phyloP scores from a whole-genome alignment of 2,113 vertebrate species.

The Hippoglossus stenolepis region DNA sequence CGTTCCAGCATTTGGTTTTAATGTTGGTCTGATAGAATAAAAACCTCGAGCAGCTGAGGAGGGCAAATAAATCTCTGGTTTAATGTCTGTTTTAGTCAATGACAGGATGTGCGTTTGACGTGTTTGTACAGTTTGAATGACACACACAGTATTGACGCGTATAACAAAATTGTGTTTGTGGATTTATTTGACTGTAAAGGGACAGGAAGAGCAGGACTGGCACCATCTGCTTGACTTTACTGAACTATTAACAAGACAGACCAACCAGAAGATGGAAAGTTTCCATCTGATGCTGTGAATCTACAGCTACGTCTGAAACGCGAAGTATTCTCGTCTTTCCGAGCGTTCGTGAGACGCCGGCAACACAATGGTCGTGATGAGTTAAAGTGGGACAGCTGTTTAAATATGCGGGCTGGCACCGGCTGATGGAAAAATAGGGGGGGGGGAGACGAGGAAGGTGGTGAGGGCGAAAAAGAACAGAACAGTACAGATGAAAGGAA shows the following conservation, averaged over 20 bases:
- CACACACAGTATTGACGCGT: neutral
- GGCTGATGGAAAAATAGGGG: constrained; percentile 10
- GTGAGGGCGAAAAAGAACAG: neutral
- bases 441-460: constrained; percentile 21
- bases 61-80: constrained; percentile 21
- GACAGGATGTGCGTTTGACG: neutral
- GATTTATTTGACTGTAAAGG: constrained; percentile 32
- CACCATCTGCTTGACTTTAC: constrained; percentile 1
- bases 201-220: constrained; percentile 8
- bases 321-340: neutral
- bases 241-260: neutral
- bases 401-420: constrained; percentile 4
- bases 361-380: constrained; percentile 22
- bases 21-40: constrained; percentile 20
- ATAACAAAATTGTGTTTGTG: constrained; percentile 3
- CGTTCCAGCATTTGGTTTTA: constrained; percentile 30
- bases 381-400: constrained; percentile 31
- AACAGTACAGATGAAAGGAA: neutral
- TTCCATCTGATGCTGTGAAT: neutral
- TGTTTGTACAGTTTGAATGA: constrained; percentile 22
- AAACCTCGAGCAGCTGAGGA: constrained; percentile 17
- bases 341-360: neutral
- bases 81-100: constrained; percentile 6
- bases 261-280: constrained; percentile 3
- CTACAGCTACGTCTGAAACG: neutral